These are phyloP conservation scores for Rhabdophis nuchalis DNA, from an alignment of 2,797 vertebrate species.

Conservation along the genomic window DNA sequence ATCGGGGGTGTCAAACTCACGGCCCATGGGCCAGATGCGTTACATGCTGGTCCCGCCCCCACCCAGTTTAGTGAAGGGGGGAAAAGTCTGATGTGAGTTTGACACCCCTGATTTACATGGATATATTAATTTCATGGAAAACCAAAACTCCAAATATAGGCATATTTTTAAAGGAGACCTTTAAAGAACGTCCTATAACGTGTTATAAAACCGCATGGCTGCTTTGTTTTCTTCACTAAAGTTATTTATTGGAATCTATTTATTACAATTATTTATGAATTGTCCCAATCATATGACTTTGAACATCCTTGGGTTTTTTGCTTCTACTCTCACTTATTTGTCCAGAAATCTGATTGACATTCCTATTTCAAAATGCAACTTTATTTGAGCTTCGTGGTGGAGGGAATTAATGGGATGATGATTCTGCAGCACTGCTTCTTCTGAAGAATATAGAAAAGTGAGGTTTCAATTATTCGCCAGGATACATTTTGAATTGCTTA, in stretches of 20 bases:
- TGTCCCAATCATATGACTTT: background rate
- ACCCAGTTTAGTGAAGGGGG: too few relatives aligned
- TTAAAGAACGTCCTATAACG: background rate
- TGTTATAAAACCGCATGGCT: background rate
- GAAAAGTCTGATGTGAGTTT: too few relatives aligned
- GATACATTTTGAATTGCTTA: background rate
- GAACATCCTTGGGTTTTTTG: background rate
- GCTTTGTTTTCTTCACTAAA: background rate
- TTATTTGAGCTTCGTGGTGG: background rate
- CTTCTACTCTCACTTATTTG: background rate
- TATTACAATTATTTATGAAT: background rate
- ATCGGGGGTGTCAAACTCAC: background rate
- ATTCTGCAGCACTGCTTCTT: background rate
- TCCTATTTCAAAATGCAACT: background rate
- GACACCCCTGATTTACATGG: background rate
- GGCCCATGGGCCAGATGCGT: too few relatives aligned
- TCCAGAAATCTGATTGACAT: background rate
- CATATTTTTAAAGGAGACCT: background rate
- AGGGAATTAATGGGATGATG: background rate
- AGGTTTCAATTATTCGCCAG: background rate
- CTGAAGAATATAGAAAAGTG: background rate
- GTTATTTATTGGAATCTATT: background rate
- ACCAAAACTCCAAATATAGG: background rate
- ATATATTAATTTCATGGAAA: background rate
- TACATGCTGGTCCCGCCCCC: too few relatives aligned